These are phyloP conservation scores for Myiopsitta monachus DNA, from an alignment of 2,113 vertebrate species.

Conservation along the genomic window DNA sequence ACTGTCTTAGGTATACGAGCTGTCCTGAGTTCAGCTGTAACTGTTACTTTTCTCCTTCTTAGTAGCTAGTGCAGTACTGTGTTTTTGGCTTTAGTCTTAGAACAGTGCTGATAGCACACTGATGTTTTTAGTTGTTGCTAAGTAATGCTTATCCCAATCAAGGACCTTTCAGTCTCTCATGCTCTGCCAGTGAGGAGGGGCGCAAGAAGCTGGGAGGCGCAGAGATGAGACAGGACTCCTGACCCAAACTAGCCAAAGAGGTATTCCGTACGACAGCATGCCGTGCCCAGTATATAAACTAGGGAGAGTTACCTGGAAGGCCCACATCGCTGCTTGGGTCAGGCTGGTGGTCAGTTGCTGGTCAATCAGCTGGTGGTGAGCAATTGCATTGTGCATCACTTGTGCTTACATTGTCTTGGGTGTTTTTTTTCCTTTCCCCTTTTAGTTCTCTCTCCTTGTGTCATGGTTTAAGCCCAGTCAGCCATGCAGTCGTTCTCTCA, in stretches of 20 bases:
- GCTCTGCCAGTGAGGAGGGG: neutral
- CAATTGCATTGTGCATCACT: neutral
- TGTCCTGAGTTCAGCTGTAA: neutral
- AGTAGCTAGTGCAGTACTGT: neutral
- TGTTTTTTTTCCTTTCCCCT: neutral
- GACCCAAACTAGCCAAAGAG: neutral
- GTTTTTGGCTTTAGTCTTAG: neutral
- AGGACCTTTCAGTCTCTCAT: neutral
- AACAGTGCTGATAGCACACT: neutral
- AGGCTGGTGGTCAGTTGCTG: too few relatives aligned
- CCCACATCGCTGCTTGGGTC: neutral
- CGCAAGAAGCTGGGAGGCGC: neutral
- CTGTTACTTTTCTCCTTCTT: neutral
- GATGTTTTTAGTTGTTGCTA: neutral
- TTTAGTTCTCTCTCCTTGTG: neutral
- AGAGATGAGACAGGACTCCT: neutral
- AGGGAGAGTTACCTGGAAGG: neutral
- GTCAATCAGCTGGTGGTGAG: neutral
- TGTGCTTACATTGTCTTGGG: neutral
- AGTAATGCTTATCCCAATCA: neutral
- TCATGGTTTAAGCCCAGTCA: too few relatives aligned
- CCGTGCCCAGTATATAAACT: neutral
- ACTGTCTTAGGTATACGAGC: neutral
- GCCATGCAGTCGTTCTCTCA: too few relatives aligned
- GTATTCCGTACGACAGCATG: neutral